Base-by-base conservation (phyloP, 2,113 vertebrate species). In the Vidua chalybeata region DNA sequence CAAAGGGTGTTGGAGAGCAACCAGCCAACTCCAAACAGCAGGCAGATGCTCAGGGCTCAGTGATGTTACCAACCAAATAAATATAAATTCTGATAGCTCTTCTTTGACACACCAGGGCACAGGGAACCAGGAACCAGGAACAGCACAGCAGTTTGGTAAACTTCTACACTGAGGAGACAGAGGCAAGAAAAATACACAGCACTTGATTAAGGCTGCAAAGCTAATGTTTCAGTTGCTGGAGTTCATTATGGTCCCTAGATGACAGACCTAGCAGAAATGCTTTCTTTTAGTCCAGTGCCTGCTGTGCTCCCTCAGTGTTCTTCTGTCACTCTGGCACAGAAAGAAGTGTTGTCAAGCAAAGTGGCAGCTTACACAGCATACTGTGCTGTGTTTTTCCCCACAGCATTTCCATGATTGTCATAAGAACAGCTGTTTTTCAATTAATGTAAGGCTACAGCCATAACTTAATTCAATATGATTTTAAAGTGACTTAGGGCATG, bases 201-300 rank as follows among this genome's bases (percentile, higher is more conserved):
- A 81, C 83, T 96, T 96, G 91, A 89, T 82, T 95, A 90, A 86
- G 68, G 83, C 7, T 92, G 89, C 89, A 93, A 93, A 95, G 84
- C 89, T 59, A 90, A 92, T 39, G 89, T 31, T 94, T 92, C 80
- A 93, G 27, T 52, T 89, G 90, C 43, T 67, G 31, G 55, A 76
- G 85, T 94, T 92, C 84, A 84, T 95, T 91, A 95, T 87, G 51
- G 92, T 87, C 91, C 86, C 94, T 43, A 79, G 96, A 83, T 77
- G 86, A 91, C 43, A 94, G 69, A 72, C 74, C 35, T 23, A 51
- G 85, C 46, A 91, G 80, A 91, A 87, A 56, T 20, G 43, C 67
- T 87, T 82, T 71, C 76, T 71, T 75, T 83, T 79, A 95, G 83
- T 45, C 77, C 85, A 84, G 41, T 69, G 77, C 93, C 93, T 63